phyloP scores from a whole-genome alignment of 2,113 vertebrate genomes.

The Xiphophorus hellerii region DNA sequence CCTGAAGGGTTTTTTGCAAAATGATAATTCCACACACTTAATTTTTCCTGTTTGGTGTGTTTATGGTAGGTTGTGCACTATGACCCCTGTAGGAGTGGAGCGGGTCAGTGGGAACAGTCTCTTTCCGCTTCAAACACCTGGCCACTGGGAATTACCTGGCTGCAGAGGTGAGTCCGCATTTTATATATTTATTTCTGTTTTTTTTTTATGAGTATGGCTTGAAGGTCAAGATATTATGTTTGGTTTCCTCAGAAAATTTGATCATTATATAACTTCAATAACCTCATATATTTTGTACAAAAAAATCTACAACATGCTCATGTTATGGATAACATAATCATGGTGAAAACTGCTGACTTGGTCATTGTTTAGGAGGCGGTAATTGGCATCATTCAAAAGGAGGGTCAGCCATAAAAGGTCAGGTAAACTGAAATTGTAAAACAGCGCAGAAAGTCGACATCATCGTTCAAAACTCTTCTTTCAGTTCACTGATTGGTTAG shows the following conservation, averaged over 20 bases:
- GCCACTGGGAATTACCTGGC: constrained; percentile 97
- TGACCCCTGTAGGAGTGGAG: constrained; percentile 94
- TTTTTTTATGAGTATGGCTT: not conserved
- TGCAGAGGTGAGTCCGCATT: constrained; percentile 89
- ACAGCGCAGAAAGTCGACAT: too few relatives aligned
- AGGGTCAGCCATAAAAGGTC: not conserved
- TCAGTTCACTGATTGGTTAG: too few relatives aligned
- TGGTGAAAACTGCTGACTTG: too few relatives aligned
- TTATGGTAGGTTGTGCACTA: constrained; percentile 90
- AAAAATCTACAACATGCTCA: too few relatives aligned
- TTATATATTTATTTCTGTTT: not conserved
- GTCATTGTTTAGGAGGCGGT: too few relatives aligned
- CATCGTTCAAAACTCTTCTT: too few relatives aligned
- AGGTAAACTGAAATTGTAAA: not conserved
- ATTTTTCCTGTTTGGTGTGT: constrained; percentile 16
- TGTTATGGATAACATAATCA: too few relatives aligned
- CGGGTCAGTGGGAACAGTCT: constrained; percentile 98
- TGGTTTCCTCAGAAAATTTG: not conserved
- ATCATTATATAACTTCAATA: not conserved
- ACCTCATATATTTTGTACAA: not conserved
- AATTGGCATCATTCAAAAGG: not conserved
- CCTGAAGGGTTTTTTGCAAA: not conserved
- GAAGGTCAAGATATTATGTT: not conserved
- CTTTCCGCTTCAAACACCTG: constrained; percentile 96
- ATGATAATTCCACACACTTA: not conserved